Conservation (phyloP, 2,888 invertebrate genomes). For the Dasypogon diadema region DNA sequence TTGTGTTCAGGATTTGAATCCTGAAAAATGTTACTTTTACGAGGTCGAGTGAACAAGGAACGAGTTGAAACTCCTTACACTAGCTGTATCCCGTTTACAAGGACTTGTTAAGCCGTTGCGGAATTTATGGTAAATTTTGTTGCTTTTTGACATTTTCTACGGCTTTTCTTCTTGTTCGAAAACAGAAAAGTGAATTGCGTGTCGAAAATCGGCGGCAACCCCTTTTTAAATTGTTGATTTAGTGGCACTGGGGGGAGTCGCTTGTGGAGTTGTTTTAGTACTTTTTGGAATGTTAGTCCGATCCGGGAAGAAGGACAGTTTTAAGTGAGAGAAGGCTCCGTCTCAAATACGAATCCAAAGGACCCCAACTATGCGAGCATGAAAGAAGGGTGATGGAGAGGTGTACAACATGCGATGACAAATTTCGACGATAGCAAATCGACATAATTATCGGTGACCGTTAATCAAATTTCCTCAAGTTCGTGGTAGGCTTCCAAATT, state of each 20-base stretch:
- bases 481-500: not conserved
- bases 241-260: slow-evolving; percentile 43
- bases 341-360: slow-evolving; percentile 1
- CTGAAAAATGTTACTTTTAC: slow-evolving; percentile 40
- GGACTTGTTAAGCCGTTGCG: slow-evolving; percentile 35
- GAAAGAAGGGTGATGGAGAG: slow-evolving; percentile 36
- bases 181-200: slow-evolving; percentile 53
- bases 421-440: slow-evolving; percentile 55
- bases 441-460: slow-evolving; percentile 54
- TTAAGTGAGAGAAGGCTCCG: not conserved
- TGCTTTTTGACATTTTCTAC: slow-evolving; percentile 41
- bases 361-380: not conserved
- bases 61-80: slow-evolving; percentile 2
- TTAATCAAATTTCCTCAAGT: slow-evolving; percentile 53
- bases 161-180: slow-evolving; percentile 16
- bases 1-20: slow-evolving; percentile 18
- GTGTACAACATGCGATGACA: slow-evolving; percentile 55
- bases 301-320: not conserved
- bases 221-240: slow-evolving; percentile 57
- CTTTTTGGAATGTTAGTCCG: slow-evolving; percentile 8
- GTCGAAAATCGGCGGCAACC: slow-evolving; percentile 54
- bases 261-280: slow-evolving; percentile 18
- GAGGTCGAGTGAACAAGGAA: not conserved
- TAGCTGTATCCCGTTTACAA: not conserved
- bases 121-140: slow-evolving; percentile 48